Base-by-base conservation (phyloP, 2,113 vertebrate genomes). In the Pandion haliaetus region DNA sequence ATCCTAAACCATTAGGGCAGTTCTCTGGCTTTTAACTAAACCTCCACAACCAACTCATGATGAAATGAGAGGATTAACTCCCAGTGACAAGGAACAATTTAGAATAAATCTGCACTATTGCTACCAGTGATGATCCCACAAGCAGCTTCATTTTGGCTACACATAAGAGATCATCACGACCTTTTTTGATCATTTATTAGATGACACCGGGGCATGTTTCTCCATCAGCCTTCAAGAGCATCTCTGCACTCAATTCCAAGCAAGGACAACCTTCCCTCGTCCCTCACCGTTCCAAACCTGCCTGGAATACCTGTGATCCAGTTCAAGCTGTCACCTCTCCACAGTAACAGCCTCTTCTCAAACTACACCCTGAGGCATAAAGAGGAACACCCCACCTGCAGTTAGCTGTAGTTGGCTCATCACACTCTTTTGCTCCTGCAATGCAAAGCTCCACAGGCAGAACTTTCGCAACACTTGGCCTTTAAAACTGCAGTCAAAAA, bases 401-500 rank as follows among this genome's bases (percentile, higher is more conserved):
- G 25, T 58, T 14, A 14, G 42, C 49, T 25, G 20, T 18, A 17
- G 32, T 2, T n/a, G 34, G 4, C 77, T 57, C 14, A 1, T 12
- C 8, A 25, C 42, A 12, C 49, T 47, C 58, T 65, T 29, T 58
- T 8, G 29, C 38, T 57, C 47, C 81, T 61, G 76, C 61, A 59
- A 10, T 2, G 3, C 55, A 26, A 4, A 74, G 31, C 61, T 72
- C 32, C 77, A 34, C 73, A 47, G 81, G 61, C 57, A 87, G 52
- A 61, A 62, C 91, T 97, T 92, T 88, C 5, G 15, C 86, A 95
- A 96, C 13, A 10, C 67, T 28, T 42, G 79, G 85, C 82, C 74
- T 80, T 61, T 42, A 42, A 87, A 91, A 21, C 42, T 45, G 31
- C 81, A 66, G 93, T 95, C 91, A 96, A 96, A 97, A 94, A 91